A percentile compares a stretch with the other conserved stretches of the same genome.
Conservation (phyloP, 2,888 invertebrate species). For the Eilema griseolum region DNA sequence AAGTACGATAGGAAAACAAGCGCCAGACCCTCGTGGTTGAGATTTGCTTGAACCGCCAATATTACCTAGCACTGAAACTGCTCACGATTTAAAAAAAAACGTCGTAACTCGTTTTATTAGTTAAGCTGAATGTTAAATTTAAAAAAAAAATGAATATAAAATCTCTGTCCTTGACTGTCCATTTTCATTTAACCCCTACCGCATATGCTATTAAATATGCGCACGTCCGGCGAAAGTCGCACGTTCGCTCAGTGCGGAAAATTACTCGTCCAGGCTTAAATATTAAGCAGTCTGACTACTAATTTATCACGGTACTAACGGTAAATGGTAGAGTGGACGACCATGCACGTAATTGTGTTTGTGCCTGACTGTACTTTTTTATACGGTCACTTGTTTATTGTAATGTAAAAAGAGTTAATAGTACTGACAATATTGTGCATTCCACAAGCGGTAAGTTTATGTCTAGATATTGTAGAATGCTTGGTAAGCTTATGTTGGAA, state of each 20-base stretch:
- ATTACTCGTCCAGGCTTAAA: slow-evolving; percentile 29
- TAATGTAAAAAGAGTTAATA: too few relatives aligned
- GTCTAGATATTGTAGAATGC: neutral
- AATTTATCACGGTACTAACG: slow-evolving; percentile 37
- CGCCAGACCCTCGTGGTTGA: too few relatives aligned
- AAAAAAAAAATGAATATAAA: neutral
- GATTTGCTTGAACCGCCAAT: too few relatives aligned
- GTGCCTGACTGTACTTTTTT: neutral
- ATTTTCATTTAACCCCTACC: slow-evolving; percentile 9
- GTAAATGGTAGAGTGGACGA: slow-evolving; percentile 15
- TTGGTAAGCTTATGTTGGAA: too few relatives aligned
- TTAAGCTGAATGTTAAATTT: too few relatives aligned
- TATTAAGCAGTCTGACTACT: slow-evolving; percentile 31
- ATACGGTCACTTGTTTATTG: neutral
- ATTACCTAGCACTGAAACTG: too few relatives aligned
- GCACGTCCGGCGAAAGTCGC: slow-evolving; percentile 27
- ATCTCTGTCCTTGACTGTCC: neutral
- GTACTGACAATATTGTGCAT: too few relatives aligned
- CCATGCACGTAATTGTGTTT: slow-evolving; percentile 17
- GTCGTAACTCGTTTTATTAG: too few relatives aligned
- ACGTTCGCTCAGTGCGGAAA: slow-evolving; percentile 24
- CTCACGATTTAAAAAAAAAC: too few relatives aligned
- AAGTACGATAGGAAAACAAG: too few relatives aligned
- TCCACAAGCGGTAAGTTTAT: too few relatives aligned
- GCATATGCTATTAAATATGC: slow-evolving; percentile 36